These are phyloP conservation scores for Erebia ligea DNA, from an alignment of 2,888 invertebrate species.

Conservation along the genomic window DNA sequence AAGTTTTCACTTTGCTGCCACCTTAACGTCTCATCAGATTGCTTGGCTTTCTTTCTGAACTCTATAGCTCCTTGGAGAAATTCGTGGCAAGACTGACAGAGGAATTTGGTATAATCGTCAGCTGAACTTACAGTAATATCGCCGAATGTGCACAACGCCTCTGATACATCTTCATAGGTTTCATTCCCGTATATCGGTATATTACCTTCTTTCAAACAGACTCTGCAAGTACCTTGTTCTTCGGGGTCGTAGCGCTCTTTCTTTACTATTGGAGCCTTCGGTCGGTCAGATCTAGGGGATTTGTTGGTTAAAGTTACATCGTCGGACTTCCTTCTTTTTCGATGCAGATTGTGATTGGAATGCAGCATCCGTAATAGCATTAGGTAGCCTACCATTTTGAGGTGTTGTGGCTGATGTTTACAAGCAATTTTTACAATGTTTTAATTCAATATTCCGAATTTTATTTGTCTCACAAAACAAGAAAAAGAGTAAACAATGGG, in stretches of 20 bases:
- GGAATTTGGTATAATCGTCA: slow-evolving; percentile 63
- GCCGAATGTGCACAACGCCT: slow-evolving; percentile 54
- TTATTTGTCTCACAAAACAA: neutral
- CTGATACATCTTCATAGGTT: slow-evolving; percentile 49
- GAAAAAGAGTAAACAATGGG: neutral
- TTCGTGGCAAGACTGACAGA: slow-evolving; percentile 62
- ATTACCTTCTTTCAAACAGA: slow-evolving; percentile 68
- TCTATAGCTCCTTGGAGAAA: slow-evolving; percentile 65
- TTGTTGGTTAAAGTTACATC: neutral
- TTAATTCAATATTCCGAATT: slow-evolving; percentile 6
- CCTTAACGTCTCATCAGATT: slow-evolving; percentile 57
- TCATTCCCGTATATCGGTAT: slow-evolving; percentile 60
- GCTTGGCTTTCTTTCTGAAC: slow-evolving; percentile 67
- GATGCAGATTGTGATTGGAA: slow-evolving; percentile 51
- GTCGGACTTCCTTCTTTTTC: slow-evolving; percentile 38
- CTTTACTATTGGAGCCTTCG: slow-evolving; percentile 18
- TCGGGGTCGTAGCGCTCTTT: slow-evolving; percentile 31
- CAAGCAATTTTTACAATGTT: neutral
- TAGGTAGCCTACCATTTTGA: slow-evolving; percentile 54
- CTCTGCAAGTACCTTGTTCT: slow-evolving; percentile 54
- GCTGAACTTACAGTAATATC: slow-evolving; percentile 56
- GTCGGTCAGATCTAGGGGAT: neutral
- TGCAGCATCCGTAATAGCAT: slow-evolving; percentile 62
- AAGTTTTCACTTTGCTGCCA: slow-evolving; percentile 43
- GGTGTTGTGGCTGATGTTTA: neutral